phyloP scores from a whole-genome alignment of 2,113 vertebrate species.

The Alectura lathami region DNA sequence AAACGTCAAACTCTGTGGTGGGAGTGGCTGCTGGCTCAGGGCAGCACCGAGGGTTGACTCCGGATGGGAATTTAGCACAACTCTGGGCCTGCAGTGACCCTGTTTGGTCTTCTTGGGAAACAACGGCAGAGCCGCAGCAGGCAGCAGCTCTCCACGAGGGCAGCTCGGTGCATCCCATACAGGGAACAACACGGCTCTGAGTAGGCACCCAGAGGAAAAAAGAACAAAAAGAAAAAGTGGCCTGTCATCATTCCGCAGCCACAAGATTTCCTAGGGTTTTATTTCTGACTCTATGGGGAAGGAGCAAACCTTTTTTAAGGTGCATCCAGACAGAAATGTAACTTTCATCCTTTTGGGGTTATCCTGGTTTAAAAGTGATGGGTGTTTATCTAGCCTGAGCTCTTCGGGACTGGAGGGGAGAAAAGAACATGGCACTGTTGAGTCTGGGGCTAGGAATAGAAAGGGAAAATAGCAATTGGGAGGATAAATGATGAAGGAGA shows the following conservation, averaged over 20 bases:
- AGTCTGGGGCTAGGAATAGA: background rate
- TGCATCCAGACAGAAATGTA: background rate
- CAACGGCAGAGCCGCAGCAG: background rate
- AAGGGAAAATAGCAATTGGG: conserved; percentile 38
- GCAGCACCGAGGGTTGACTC: fast-evolving
- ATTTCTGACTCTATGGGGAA: background rate
- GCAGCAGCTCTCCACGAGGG: background rate
- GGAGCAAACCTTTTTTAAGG: background rate
- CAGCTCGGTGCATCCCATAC: background rate
- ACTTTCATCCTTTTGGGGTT: background rate
- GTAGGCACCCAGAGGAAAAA: background rate
- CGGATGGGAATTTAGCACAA: background rate
- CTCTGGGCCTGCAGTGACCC: conserved; percentile 38
- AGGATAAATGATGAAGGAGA: conserved; percentile 51
- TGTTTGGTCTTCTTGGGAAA: conserved; percentile 39
- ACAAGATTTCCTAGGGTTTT: background rate
- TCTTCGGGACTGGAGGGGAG: background rate
- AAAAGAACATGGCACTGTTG: background rate
- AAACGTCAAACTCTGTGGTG: fast-evolving
- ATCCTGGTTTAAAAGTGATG: background rate
- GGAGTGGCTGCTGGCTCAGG: background rate
- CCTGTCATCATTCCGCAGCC: fast-evolving
- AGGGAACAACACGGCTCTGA: background rate
- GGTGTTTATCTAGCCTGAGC: background rate
- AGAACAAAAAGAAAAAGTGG: background rate